Conservation (phyloP, 2,797 vertebrate genomes). For the Dermochelys coriacea region DNA sequence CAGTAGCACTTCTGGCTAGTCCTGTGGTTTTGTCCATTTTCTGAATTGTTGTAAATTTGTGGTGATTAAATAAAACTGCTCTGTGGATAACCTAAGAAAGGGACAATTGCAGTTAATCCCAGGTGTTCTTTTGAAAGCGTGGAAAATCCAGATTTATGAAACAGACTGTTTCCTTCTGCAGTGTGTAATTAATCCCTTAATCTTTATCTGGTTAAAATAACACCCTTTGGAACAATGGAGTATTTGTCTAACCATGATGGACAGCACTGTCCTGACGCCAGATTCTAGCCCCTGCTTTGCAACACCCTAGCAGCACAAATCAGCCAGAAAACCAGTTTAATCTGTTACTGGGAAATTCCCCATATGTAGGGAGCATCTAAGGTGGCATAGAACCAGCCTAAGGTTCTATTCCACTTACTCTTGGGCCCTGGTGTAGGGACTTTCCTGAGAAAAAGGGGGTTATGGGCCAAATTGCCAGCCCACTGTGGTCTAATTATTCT, state of each 20-base stretch:
- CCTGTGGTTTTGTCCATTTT: neutral
- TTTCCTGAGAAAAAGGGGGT: neutral
- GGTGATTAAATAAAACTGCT: neutral
- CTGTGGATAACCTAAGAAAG: neutral
- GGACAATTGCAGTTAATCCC: neutral
- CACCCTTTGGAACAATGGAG: neutral
- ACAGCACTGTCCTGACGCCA: neutral
- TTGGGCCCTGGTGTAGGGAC: neutral
- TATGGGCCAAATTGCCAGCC: neutral
- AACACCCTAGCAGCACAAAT: neutral
- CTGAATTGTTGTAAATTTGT: neutral
- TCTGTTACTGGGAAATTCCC: neutral
- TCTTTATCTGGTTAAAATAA: neutral
- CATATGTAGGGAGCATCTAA: neutral
- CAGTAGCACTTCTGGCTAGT: slow-evolving; percentile 34
- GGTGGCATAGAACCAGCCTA: neutral
- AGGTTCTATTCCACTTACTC: neutral
- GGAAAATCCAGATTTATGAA: neutral
- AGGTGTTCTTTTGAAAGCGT: neutral
- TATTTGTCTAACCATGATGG: neutral
- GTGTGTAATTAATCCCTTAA: neutral
- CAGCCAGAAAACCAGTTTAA: neutral
- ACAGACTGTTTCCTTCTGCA: neutral
- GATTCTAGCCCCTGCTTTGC: neutral
- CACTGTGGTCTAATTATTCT: neutral